Evolutionary conservation across 2,113 vertebrate genomes (phyloP), one percentile per base, ranked within the genome.

Genomic region (Rhea pennata): DNA sequence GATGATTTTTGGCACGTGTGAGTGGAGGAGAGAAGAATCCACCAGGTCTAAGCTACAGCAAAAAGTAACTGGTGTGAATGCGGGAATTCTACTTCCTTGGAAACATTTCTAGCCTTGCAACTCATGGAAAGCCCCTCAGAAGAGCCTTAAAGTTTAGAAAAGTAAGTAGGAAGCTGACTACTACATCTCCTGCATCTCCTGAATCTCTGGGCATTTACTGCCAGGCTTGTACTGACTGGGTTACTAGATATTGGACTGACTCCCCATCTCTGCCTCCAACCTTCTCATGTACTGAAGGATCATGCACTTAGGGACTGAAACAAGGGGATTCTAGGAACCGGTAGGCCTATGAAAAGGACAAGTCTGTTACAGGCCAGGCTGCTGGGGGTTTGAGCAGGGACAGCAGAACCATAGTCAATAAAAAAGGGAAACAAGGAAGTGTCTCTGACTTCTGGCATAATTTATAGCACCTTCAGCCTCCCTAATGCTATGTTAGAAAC

Each of bases 401-500:
- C 20, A 51, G 33, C 15, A 88, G 27, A 69, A 42, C 26, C 26
- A 27, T 2, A 19, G 44, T 5, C 24, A 51, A 39, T 29, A 46
- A 72, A 44, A 62, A 87, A 91, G 17, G n/a, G 51, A 79, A 82
- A 56, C 1, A 29, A 17, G 20, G 3, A 82, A 83, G 85, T 4
- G 3, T 31, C 48, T 77, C 9, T 78, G 61, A 78, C 36, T 33
- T 46, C 53, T 62, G 8, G n/a, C 39, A 78, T 21, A 92, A n/a
- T 6, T 36, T 26, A 67, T 33, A 50, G 36, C 36, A 77, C 10
- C 74, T 82, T 71, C 66, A 78, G 5, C 53, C n/a, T 88, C 6
- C 0, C 3, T 21, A 65, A 69, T 2, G 15, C 26, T 84, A 31
- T 0, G 0, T 71, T 71, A 50, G 42, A 64, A 56, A 58, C 40